A percentile compares a stretch with the other conserved stretches of the same genome.
phyloP scores from a whole-genome alignment of 2,888 invertebrate species.

The Ptilodon capucinus region DNA sequence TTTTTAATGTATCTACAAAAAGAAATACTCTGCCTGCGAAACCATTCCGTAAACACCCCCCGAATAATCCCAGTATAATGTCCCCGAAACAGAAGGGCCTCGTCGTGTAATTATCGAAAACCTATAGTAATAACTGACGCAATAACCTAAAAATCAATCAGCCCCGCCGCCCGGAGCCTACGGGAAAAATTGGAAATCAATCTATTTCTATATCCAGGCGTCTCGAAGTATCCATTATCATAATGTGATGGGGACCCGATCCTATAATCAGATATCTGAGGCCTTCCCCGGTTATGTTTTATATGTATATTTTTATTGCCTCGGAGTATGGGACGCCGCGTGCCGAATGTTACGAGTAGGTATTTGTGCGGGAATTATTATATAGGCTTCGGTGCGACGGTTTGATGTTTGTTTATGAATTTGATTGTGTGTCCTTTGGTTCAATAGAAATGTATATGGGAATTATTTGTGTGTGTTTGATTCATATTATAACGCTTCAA shows the following conservation, averaged over 20 bases:
- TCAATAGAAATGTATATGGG: background rate
- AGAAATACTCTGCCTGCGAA: too few relatives aligned
- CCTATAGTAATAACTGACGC: constrained; percentile 43
- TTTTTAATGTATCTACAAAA: too few relatives aligned
- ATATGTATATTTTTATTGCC: constrained; percentile 66
- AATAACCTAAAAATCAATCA: constrained; percentile 63
- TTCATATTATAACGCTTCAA: too few relatives aligned
- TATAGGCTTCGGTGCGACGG: constrained; percentile 10
- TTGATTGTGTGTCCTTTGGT: constrained; percentile 18
- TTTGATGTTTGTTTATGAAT: constrained; percentile 35
- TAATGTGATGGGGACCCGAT: constrained; percentile 71
- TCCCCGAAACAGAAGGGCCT: constrained; percentile 21
- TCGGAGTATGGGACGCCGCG: constrained; percentile 50
- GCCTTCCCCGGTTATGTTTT: constrained; percentile 59
- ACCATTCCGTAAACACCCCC: background rate
- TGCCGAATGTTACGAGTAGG: constrained; percentile 54
- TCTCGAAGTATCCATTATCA: constrained; percentile 69
- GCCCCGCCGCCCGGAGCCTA: constrained; percentile 37
- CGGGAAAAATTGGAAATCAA: constrained; percentile 69
- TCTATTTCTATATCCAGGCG: constrained; percentile 71
- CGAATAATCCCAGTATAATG: constrained; percentile 5
- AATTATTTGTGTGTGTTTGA: too few relatives aligned
- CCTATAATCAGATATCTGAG: constrained; percentile 71
- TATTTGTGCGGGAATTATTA: constrained; percentile 45
- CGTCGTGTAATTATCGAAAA: constrained; percentile 46